Evolutionary conservation across 2,113 vertebrate species (phyloP).

Genomic region (Lampris megalopsis): DNA sequence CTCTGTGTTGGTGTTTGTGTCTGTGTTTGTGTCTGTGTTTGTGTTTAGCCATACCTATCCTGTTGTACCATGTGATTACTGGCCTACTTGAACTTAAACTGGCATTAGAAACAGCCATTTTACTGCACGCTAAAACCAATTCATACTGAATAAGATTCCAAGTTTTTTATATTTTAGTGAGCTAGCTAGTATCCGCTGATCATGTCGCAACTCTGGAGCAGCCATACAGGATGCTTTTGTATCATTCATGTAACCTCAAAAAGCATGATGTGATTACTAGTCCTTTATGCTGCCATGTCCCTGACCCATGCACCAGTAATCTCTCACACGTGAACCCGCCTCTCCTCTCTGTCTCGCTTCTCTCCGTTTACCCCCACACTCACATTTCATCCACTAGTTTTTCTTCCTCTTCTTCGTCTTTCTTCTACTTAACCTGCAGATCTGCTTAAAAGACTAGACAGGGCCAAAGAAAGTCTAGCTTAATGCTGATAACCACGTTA

Average conservation of each 20-base stretch:
- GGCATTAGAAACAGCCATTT: too few species aligned
- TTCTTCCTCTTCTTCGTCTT: conserved; percentile 25
- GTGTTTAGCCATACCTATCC: neutral
- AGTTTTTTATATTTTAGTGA: too few species aligned
- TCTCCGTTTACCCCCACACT: conserved; percentile 36
- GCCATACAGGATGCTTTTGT: too few species aligned
- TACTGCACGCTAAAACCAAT: too few species aligned
- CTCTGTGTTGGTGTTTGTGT: conserved; percentile 9
- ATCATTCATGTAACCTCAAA: neutral
- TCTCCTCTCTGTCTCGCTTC: conserved; percentile 16
- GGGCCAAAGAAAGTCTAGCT: conserved; percentile 51
- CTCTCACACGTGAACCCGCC: too few species aligned
- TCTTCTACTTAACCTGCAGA: conserved; percentile 60
- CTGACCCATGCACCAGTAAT: neutral
- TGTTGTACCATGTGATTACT: neutral
- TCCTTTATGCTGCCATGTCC: too few species aligned
- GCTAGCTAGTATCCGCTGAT: too few species aligned
- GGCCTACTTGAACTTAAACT: neutral
- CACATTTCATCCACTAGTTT: conserved; percentile 41
- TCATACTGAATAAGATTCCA: too few species aligned
- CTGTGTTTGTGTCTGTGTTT: conserved; percentile 1
- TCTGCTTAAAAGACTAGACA: conserved; percentile 65
- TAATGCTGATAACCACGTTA: conserved; percentile 58
- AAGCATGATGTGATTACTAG: too few species aligned
- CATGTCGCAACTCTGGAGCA: too few species aligned